Evolutionary conservation across 2,888 invertebrate species (phyloP).

Genomic region (Synanthedon andrenaeformis): DNA sequence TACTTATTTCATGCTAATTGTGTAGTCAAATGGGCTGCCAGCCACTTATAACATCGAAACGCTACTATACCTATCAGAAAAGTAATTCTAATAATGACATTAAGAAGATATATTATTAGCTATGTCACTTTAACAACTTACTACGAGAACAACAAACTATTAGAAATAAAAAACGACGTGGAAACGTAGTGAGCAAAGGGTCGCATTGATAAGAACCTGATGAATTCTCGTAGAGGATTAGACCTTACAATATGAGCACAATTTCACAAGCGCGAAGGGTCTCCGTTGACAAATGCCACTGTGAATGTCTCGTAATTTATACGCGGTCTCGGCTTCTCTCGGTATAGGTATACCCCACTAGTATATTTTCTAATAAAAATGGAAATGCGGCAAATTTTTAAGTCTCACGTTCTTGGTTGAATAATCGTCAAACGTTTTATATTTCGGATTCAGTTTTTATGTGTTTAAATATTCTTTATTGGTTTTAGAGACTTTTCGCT

Average conservation of each 20-base stretch:
- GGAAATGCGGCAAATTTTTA: slow-evolving; percentile 48
- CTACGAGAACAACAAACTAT: neutral
- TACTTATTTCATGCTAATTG: too few relatives aligned
- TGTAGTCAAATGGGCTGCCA: too few relatives aligned
- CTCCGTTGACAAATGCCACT: slow-evolving; percentile 47
- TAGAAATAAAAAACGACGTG: slow-evolving; percentile 36
- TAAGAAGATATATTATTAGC: too few relatives aligned
- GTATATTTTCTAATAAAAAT: slow-evolving; percentile 61
- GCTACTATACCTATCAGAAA: too few relatives aligned
- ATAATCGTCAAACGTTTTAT: too few relatives aligned
- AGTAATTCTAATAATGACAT: too few relatives aligned
- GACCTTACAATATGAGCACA: slow-evolving; percentile 66
- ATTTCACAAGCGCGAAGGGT: slow-evolving; percentile 54
- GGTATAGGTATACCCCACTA: slow-evolving; percentile 15
- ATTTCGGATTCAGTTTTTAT: too few relatives aligned
- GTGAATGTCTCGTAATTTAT: slow-evolving; percentile 47
- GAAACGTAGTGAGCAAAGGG: slow-evolving; percentile 34
- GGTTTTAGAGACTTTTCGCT: too few relatives aligned
- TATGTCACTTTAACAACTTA: too few relatives aligned
- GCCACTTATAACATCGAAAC: too few relatives aligned
- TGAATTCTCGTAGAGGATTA: slow-evolving; percentile 60
- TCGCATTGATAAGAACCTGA: slow-evolving; percentile 51
- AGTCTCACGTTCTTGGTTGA: neutral
- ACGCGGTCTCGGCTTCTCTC: slow-evolving; percentile 23
- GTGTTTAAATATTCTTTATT: too few relatives aligned